Evolutionary conservation across 1,140 invertebrate species (phyloP), one percentile per base, ranked within the genome.

Genomic region (Pachypeltis micranthus): DNA sequence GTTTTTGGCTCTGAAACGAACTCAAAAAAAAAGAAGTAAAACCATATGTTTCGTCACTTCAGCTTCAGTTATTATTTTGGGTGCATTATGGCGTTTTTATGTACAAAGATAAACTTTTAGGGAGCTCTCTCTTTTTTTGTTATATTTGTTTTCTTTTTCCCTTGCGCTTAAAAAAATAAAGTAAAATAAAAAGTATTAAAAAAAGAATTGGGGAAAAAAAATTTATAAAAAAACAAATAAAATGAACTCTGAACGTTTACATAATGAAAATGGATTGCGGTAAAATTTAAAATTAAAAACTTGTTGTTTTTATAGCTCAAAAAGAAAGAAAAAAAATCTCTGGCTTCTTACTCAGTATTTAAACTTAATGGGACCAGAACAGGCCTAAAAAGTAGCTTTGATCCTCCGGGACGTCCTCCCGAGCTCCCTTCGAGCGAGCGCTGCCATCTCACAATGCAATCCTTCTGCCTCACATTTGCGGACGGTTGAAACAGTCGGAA

Each of bases 371-470:
- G 55, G 64, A 65, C 54, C 55, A 60, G 29, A 58, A 39, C 60
- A 51, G 58, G 64, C 64, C 64, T 65, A n/a, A n/a, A 62, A 61
- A 61, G 26, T 62, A 55, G 54, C 31, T 39, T 27, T 16, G 34
- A 62, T n/a, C 29, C 24, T 61, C 25, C 25, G 47, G 63, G 39
- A 39, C 63, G 51, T 26, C 58, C 63, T 54, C 44, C n/a, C n/a
- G n/a, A n/a, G n/a, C n/a, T n/a, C n/a, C n/a, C n/a, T n/a, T n/a
- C n/a, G n/a, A n/a, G n/a, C n/a, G n/a, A n/a, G n/a, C n/a, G n/a
- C n/a, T n/a, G n/a, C n/a, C n/a, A n/a, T n/a, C n/a, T n/a, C n/a
- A n/a, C n/a, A n/a, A n/a, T n/a, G n/a, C n/a, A n/a, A n/a, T n/a
- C n/a, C n/a, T n/a, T n/a, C n/a, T n/a, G n/a, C n/a, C n/a, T n/a